Conservation (phyloP, 2,888 invertebrate species). For the Galerucella nymphaeae region DNA sequence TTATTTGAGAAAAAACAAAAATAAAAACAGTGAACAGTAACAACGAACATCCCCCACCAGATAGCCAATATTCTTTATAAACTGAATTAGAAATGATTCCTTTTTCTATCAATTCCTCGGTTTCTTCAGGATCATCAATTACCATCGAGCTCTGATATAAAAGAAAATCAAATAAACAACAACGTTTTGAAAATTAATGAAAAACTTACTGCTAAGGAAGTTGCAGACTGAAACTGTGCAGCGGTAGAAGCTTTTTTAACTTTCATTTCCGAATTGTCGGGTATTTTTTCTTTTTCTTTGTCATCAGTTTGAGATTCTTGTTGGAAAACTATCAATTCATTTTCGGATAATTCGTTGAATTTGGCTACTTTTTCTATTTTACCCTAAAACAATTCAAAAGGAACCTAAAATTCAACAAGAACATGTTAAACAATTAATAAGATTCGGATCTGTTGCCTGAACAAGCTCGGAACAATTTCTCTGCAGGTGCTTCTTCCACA, state of each 20-base stretch:
- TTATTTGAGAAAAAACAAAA: slow-evolving; percentile 75
- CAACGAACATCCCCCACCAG: slow-evolving; percentile 72
- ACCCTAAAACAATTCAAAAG: slow-evolving; percentile 67
- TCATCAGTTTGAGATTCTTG: slow-evolving; percentile 38
- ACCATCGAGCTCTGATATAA: slow-evolving; percentile 1
- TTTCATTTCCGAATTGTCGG: slow-evolving; percentile 47
- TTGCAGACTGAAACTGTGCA: neutral
- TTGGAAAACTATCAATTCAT: slow-evolving; percentile 58
- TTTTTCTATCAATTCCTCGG: slow-evolving; percentile 73
- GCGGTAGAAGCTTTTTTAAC: neutral
- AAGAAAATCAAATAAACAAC: neutral
- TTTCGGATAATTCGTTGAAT: slow-evolving; percentile 69
- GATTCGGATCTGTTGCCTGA: too few species aligned
- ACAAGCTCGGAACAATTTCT: too few species aligned
- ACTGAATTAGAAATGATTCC: slow-evolving; percentile 73
- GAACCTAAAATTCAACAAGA: neutral
- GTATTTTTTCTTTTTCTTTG: slow-evolving; percentile 38
- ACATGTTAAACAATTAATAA: too few species aligned
- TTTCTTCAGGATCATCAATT: slow-evolving; percentile 68
- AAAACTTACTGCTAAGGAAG: neutral
- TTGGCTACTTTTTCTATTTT: slow-evolving; percentile 71
- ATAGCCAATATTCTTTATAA: slow-evolving; percentile 76
- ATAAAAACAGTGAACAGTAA: slow-evolving; percentile 69
- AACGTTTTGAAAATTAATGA: neutral
- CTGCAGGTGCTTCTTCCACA: too few species aligned